Evolutionary conservation across 1,140 invertebrate species (phyloP).

Genomic region (Heliothis subflexa): DNA sequence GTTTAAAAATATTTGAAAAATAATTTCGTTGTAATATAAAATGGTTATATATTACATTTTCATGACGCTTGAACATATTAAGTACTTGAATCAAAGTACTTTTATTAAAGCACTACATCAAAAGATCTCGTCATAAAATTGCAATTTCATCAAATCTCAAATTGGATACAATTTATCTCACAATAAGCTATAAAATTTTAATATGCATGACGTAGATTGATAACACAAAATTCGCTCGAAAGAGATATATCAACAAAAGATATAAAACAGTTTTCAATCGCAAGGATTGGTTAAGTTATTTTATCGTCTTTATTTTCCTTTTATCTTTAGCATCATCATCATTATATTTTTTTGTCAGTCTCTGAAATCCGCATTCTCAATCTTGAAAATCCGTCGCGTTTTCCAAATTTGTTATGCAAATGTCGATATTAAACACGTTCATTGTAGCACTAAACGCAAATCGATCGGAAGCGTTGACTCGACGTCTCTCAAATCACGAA

Average conservation of each 20-base stretch:
- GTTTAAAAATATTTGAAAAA: not conserved
- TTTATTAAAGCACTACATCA: conserved; percentile 7
- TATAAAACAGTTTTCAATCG: too few relatives aligned
- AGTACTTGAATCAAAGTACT: not conserved
- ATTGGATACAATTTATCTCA: not conserved
- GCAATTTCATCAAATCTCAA: not conserved
- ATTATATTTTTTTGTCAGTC: not conserved
- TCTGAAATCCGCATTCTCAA: not conserved
- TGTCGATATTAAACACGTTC: conserved; percentile 74
- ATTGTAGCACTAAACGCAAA: conserved; percentile 79
- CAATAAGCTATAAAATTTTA: not conserved
- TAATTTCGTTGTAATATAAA: not conserved
- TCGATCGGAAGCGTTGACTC: conserved; percentile 78
- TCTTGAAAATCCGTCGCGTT: conserved; percentile 32
- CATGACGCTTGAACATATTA: not conserved
- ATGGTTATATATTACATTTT: not conserved
- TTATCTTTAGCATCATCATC: too few relatives aligned
- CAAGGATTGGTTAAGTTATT: too few relatives aligned
- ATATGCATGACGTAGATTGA: not conserved
- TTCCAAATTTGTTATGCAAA: conserved; percentile 63
- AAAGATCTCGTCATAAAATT: conserved; percentile 13
- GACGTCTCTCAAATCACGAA: conserved; percentile 72
- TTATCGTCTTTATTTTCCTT: too few relatives aligned
- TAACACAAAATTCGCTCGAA: too few relatives aligned
- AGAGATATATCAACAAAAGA: too few relatives aligned